A percentile compares a stretch with the other conserved stretches of the same genome.
phyloP scores from a whole-genome alignment of 2,888 invertebrate species.

The Dolichomitus sp. region DNA sequence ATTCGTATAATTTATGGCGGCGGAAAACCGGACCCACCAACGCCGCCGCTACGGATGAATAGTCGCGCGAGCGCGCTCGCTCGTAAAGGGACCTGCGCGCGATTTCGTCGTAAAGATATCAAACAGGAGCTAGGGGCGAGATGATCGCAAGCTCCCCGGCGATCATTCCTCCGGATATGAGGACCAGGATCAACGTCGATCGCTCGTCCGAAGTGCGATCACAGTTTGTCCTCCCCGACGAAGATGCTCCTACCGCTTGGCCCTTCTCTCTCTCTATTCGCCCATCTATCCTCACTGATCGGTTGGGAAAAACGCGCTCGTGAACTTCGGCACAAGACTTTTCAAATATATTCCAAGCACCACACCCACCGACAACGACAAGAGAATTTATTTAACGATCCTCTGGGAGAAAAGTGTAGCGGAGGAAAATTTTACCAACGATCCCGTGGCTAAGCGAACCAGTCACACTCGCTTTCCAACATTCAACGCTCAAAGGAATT shows the following conservation, averaged over 20 bases:
- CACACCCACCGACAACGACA: background rate
- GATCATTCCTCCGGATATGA: slow-evolving; percentile 34
- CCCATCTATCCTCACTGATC: background rate
- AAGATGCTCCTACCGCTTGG: background rate
- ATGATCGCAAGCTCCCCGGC: background rate
- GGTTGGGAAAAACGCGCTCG: background rate
- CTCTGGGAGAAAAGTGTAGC: slow-evolving; percentile 40
- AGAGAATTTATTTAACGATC: slow-evolving; percentile 60
- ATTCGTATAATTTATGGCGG: slow-evolving; percentile 63
- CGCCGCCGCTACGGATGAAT: slow-evolving; percentile 35
- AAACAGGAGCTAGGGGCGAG: background rate
- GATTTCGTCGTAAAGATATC: slow-evolving; percentile 60
- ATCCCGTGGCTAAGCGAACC: slow-evolving; percentile 19
- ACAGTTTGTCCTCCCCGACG: slow-evolving; percentile 4
- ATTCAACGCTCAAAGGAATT: slow-evolving; percentile 49
- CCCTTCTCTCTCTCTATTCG: background rate
- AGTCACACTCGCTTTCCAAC: slow-evolving; percentile 33
- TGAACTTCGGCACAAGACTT: slow-evolving; percentile 39
- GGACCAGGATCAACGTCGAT: slow-evolving; percentile 33
- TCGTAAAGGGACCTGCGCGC: slow-evolving; percentile 44
- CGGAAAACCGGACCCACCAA: slow-evolving; percentile 44
- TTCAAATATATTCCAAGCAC: slow-evolving; percentile 32
- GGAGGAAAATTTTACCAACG: slow-evolving; percentile 36
- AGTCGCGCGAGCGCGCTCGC: slow-evolving; percentile 41
- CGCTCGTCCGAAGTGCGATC: slow-evolving; percentile 13